Conservation (phyloP, 2,797 vertebrate genomes). For the Morus bassanus region DNA sequence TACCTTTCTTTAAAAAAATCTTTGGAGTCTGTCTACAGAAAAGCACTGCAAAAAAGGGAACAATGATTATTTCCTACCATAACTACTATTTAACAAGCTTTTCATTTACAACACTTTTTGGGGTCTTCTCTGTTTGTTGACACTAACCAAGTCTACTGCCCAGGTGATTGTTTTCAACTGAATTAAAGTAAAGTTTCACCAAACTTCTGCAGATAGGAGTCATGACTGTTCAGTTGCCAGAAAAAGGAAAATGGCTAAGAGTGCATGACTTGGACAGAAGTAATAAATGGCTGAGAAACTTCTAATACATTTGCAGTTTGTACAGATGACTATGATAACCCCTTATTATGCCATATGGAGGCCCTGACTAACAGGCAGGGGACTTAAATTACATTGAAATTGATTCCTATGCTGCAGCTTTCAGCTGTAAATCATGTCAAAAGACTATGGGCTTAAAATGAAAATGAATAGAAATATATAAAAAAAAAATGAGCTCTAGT, state of each 20-base stretch:
- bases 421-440: background rate
- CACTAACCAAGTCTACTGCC: background rate
- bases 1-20: background rate
- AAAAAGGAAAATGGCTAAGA: background rate
- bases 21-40: background rate
- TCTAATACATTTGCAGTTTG: background rate
- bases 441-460: background rate
- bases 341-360: background rate
- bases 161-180: background rate
- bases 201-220: background rate
- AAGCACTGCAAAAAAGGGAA: background rate
- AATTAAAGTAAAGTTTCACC: background rate
- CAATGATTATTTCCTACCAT: background rate
- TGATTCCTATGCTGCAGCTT: background rate
- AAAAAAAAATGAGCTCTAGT: background rate
- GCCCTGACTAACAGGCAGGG: background rate
- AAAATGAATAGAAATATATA: background rate
- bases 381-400: constrained; percentile 7
- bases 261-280: background rate
- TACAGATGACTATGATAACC: background rate
- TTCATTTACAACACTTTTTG: background rate
- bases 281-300: background rate
- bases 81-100: background rate
- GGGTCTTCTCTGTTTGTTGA: background rate
- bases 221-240: background rate